These are phyloP conservation scores for Heterodera filipjevi DNA, from an alignment of 2,888 invertebrate species.

Conservation along the genomic window DNA sequence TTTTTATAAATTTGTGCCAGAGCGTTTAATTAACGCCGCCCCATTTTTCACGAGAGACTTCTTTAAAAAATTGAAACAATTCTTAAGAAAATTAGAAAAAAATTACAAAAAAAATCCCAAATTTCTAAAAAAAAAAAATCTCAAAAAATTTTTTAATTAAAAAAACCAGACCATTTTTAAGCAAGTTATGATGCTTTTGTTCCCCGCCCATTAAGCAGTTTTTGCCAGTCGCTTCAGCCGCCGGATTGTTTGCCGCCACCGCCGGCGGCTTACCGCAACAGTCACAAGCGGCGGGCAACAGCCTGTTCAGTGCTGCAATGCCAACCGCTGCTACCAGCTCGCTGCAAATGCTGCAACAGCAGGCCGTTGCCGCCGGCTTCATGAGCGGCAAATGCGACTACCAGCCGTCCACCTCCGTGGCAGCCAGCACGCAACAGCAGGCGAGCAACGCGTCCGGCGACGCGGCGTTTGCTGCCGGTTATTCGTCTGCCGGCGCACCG, in stretches of 20 bases:
- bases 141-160: no score
- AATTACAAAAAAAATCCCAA: no score
- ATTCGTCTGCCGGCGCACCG: background rate
- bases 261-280: background rate
- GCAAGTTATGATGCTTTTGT: no score
- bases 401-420: background rate
- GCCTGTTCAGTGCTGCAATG: constrained; percentile 1
- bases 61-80: background rate
- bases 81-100: no score
- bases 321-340: background rate
- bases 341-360: constrained; percentile 9
- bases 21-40: background rate
- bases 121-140: no score
- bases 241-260: constrained; percentile 13
- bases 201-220: constrained; percentile 11
- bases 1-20: no score
- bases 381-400: background rate
- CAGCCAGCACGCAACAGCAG: background rate
- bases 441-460: background rate
- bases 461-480: background rate
- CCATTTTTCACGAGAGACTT: background rate
- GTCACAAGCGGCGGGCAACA: background rate
- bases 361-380: background rate
- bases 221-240: background rate
- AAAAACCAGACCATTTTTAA: no score